Evolutionary conservation across 2,888 invertebrate genomes (phyloP), one percentile per base, ranked within the genome.

Genomic region (Chymomyza fuscimana): DNA sequence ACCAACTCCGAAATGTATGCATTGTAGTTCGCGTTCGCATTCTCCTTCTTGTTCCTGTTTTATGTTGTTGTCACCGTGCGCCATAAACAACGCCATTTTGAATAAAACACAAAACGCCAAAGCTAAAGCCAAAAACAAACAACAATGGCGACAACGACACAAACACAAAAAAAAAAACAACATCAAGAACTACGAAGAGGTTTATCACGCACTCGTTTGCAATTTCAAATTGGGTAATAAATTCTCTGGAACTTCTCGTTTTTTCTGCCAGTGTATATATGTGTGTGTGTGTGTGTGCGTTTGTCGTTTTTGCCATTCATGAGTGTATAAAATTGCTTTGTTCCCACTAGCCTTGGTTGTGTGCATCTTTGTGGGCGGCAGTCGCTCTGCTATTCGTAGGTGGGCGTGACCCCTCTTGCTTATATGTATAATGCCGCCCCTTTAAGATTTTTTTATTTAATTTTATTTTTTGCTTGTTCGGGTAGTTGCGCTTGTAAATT

Each of bases 191-290:
- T 69, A 70, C 65, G 74, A 73, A 72, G 73, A 81, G 73, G 79
- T 84, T 86, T 86, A 89, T 86, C 79, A 89, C 89, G 86, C 88
- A 81, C 85, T 87, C 88, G 88, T 85, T 89, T 86, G 86, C 86
- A 88, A 87, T 89, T 89, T 88, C 72, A 89, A 88, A 87, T 87
- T 87, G 89, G 89, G 87, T 87, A 82, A 87, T 87, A 89, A 89
- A 89, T 87, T 87, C 76, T 87, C 76, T 73, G 76, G 71, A 86
- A 80, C 87, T 76, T 78, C 70, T 67, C 60, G 54, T 61, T 16
- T 64, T n/a, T n/a, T 12, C 59, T 60, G 46, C 62, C 10, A 62
- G 22, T 65, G 29, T 70, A 29, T 62, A 56, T 69, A 58, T 71
- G 66, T 32, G 36, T 67, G 40, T 60, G 19, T 61, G 25, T 54